Evolutionary conservation across 1,140 invertebrate genomes (phyloP).

Genomic region (Heliconius eleuchia): DNA sequence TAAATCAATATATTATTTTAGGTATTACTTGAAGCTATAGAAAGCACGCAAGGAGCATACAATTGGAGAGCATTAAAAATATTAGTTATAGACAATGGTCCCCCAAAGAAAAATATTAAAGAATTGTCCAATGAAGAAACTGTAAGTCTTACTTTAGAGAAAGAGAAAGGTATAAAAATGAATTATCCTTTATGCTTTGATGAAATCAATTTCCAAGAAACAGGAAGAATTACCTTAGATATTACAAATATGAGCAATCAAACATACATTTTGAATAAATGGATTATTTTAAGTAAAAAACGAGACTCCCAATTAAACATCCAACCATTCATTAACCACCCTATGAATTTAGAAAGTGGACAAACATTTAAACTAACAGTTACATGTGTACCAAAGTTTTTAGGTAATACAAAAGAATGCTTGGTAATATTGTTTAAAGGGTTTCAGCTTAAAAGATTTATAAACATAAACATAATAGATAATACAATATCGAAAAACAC

Average conservation of each 20-base stretch:
- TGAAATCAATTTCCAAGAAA: constrained; percentile 51
- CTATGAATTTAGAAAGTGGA: constrained; percentile 54
- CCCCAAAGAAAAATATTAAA: constrained; percentile 15
- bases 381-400: constrained; percentile 69
- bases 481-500: constrained; percentile 12
- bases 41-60: constrained; percentile 84
- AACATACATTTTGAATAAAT: constrained; percentile 61
- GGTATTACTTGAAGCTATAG: constrained; percentile 84
- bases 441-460: constrained; percentile 67
- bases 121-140: constrained; percentile 47
- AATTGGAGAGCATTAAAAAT: constrained; percentile 84
- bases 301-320: constrained; percentile 62
- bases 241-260: constrained; percentile 65
- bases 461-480: constrained; percentile 62
- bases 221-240: constrained; percentile 44
- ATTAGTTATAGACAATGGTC: constrained; percentile 54
- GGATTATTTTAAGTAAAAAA: constrained; percentile 64
- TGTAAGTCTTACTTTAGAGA: constrained; percentile 49
- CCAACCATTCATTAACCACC: constrained; percentile 57
- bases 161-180: constrained; percentile 55
- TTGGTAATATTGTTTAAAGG: constrained; percentile 65
- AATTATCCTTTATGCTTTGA: constrained; percentile 66
- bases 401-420: constrained; percentile 62
- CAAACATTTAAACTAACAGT: constrained; percentile 57
- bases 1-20: constrained; percentile 39